Evolutionary conservation across 2,888 invertebrate genomes (phyloP), one percentile per base, ranked within the genome.

Genomic region (Rhabditoides inermis): DNA sequence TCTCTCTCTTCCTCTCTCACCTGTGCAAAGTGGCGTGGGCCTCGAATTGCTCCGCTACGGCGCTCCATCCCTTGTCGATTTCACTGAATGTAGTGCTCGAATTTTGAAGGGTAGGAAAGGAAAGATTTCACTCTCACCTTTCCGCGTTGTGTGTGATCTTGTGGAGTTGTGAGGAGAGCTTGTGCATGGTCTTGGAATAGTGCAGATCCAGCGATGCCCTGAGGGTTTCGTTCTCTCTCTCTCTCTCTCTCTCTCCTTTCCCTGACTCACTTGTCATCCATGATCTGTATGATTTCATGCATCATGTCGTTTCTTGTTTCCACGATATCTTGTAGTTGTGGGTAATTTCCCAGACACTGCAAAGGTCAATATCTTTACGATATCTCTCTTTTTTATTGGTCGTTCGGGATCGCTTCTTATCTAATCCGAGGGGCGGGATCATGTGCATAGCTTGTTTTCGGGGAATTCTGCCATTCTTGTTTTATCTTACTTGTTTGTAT

Each of bases 31-130:
- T 66, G 10, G 68, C 59, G 20, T 68, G 68, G 27, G 61, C 59
- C 44, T 65, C 65, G 49, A 66, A 68, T 54, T 68, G 68, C 39
- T 68, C 68, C 2, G 68, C 68, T 1, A 65, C 68, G 30, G 60
- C 58, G 15, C 56, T 59, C 68, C 68, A 68, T 22, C 66, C 68
- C 49, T 60, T 57, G 52, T 68, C 68, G 45, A 68, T 62, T 36
- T 65, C 65, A 41, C 66, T 66, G 49, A 28, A 62, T 56, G 23
- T 10, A 42, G 20, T 20, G 18, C 25, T 10, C 10, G 20, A 36
- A 3, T 2, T 35, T 25, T 27, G 32, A 28, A 32, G 23, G 7
- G 25, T 35, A 44, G 36, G 23, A 23, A 35, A 41, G 10, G 15
- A 41, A 41, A 12, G 10, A 12, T 41, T n/a, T 6, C 25, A 22